Evolutionary conservation across 2,113 vertebrate species (phyloP).

Genomic region (Leptosomus discolor): DNA sequence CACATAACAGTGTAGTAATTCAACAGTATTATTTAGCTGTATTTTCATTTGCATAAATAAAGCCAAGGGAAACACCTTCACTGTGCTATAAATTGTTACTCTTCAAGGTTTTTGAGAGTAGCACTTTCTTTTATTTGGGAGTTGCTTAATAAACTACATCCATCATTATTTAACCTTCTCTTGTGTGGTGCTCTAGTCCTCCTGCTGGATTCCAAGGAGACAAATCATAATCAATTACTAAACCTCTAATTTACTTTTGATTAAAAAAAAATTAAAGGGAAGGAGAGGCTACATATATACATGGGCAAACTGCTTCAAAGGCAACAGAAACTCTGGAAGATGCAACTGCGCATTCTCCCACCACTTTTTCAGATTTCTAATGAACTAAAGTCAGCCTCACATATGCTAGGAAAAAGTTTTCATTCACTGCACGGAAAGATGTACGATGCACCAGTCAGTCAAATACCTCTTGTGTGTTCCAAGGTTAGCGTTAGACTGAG

Average conservation of each 20-base stretch:
- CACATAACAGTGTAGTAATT: conserved; percentile 21
- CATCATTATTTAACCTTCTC: conserved; percentile 23
- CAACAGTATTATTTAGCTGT: conserved; percentile 14
- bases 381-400: neutral
- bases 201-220: conserved; percentile 44
- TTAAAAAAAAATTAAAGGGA: neutral
- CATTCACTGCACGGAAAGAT: neutral
- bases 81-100: neutral
- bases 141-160: conserved; percentile 34
- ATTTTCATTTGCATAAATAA: conserved; percentile 44
- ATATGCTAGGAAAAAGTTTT: neutral
- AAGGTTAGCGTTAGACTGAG: neutral
- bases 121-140: conserved; percentile 33
- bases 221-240: conserved; percentile 49
- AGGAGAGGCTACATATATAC: neutral
- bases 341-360: neutral
- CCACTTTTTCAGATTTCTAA: neutral
- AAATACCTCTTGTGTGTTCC: neutral
- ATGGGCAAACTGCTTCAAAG: neutral
- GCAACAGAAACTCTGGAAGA: neutral
- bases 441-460: neutral
- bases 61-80: conserved; percentile 21
- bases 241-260: conserved; percentile 39
- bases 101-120: conserved; percentile 29
- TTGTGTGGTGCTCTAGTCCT: neutral